These are phyloP conservation scores for Dorcus parallelipipedus DNA, from an alignment of 2,888 invertebrate genomes.

Conservation along the genomic window DNA sequence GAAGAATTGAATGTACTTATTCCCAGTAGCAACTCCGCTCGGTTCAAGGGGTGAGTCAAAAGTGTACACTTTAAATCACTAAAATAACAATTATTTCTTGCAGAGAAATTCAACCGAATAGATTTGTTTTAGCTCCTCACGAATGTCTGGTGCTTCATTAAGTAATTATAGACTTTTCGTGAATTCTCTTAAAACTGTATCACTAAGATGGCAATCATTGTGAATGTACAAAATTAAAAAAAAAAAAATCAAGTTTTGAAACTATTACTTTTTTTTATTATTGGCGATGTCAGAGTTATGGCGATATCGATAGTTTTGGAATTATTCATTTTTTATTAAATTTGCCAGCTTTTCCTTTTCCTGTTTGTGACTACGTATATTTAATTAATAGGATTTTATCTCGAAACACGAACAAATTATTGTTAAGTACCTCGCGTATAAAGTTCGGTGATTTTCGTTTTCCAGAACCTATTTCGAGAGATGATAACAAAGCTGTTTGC, in stretches of 20 bases:
- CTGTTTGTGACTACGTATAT: too few species aligned
- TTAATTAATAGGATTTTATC: too few species aligned
- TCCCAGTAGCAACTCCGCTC: not conserved
- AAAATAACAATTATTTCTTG: not conserved
- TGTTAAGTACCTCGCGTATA: slow-evolving; percentile 8
- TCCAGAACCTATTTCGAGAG: slow-evolving; percentile 13
- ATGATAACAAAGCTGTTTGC: slow-evolving; percentile 32
- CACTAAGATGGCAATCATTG: too few species aligned
- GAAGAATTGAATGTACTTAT: not conserved
- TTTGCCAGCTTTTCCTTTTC: too few species aligned
- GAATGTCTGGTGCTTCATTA: not conserved
- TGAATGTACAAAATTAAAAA: too few species aligned
- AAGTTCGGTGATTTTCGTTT: slow-evolving; percentile 16
- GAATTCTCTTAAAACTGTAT: too few species aligned
- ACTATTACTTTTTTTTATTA: too few species aligned
- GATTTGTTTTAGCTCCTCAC: not conserved
- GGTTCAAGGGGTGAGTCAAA: not conserved
- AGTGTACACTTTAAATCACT: not conserved
- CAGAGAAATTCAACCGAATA: not conserved
- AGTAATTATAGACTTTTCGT: too few species aligned
- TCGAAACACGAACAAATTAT: slow-evolving; percentile 15
- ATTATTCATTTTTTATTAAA: too few species aligned
- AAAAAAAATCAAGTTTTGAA: too few species aligned
- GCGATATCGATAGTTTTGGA: too few species aligned
- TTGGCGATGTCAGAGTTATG: too few species aligned